A percentile compares a stretch with the other conserved stretches of the same genome.
Evolutionary conservation across 2,888 invertebrate genomes (phyloP).

Genomic region (Pinctada fucata): DNA sequence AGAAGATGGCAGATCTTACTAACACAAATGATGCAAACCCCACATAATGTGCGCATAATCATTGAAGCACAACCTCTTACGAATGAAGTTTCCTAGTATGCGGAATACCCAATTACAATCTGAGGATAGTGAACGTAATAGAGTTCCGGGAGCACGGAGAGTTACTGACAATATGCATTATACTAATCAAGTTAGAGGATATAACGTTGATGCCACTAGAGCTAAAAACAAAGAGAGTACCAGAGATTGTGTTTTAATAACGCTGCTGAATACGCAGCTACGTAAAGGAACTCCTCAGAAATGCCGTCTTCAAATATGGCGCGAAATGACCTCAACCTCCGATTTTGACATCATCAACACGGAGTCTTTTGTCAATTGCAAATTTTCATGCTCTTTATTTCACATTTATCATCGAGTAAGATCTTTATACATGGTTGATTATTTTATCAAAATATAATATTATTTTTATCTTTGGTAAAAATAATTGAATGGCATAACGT

Average conservation of each 20-base stretch:
- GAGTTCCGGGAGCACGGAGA: slow-evolving; percentile 37
- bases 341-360: no score
- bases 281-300: no score
- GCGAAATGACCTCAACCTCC: no score
- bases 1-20: slow-evolving; percentile 23
- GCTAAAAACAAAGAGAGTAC: slow-evolving; percentile 46
- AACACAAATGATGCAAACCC: slow-evolving; percentile 21
- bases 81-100: slow-evolving; percentile 38
- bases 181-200: slow-evolving; percentile 35
- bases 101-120: slow-evolving; percentile 37
- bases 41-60: slow-evolving; percentile 23
- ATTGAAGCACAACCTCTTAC: slow-evolving; percentile 43
- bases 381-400: no score
- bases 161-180: slow-evolving; percentile 42
- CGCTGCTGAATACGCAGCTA: slow-evolving; percentile 33
- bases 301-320: no score
- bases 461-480: no score
- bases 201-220: slow-evolving; percentile 46
- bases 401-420: no score
- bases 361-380: no score
- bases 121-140: slow-evolving; percentile 42
- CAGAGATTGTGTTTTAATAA: slow-evolving; percentile 47
- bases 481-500: no score
- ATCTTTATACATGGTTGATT: no score
- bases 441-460: no score